Evolutionary conservation across 2,888 invertebrate genomes (phyloP).

Genomic region (Tetramorium bicarinatum): DNA sequence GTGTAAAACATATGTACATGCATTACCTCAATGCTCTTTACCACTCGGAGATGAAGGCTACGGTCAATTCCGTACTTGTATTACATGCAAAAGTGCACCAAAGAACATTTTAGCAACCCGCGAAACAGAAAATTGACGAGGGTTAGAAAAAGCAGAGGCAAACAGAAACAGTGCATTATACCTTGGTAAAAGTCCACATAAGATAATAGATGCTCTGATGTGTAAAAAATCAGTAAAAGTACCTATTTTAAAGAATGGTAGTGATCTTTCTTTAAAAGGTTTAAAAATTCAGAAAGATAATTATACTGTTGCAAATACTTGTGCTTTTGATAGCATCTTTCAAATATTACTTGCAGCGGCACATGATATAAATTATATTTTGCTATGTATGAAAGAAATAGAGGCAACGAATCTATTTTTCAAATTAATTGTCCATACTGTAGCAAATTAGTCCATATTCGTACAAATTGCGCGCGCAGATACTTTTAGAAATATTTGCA

Average conservation of each 20-base stretch:
- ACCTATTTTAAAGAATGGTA: conserved; percentile 34
- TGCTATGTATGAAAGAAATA: conserved; percentile 4
- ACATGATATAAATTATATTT: conserved; percentile 25
- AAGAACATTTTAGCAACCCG: conserved; percentile 27
- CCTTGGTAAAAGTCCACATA: conserved; percentile 3
- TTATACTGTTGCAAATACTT: conserved; percentile 29
- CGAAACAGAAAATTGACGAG: conserved; percentile 37
- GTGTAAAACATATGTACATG: conserved; percentile 33
- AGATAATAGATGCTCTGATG: background rate
- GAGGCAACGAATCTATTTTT: conserved; percentile 19
- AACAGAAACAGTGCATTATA: conserved; percentile 23
- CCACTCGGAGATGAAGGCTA: conserved; percentile 19
- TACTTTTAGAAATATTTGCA: conserved; percentile 10
- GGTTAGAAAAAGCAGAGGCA: background rate
- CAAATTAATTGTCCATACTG: background rate
- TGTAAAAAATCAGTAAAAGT: conserved; percentile 34
- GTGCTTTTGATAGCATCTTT: conserved; percentile 41
- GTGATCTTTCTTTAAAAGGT: background rate
- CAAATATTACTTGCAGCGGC: conserved; percentile 40
- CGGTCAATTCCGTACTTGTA: conserved; percentile 27
- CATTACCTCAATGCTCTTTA: conserved; percentile 35
- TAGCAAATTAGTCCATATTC: background rate
- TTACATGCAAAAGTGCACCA: conserved; percentile 28
- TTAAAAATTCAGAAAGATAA: conserved; percentile 24
- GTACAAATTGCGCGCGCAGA: conserved; percentile 24